Conservation (phyloP, 2,888 invertebrate genomes). For the Aporophyla nigra region DNA sequence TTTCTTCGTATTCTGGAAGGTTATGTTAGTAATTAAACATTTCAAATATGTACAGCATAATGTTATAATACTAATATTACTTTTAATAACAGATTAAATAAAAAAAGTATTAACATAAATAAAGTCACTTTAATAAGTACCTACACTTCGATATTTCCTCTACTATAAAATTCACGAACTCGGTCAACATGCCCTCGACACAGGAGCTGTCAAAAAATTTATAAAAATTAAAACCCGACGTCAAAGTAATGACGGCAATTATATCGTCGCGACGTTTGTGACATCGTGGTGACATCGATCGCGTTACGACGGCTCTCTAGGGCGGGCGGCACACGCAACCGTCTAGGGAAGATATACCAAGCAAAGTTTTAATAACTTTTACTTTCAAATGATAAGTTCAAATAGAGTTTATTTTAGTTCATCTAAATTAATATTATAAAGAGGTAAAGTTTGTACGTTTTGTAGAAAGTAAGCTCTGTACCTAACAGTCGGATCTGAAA, state of each 20-base stretch:
- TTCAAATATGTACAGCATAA: too few species aligned
- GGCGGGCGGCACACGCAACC: conserved; percentile 53
- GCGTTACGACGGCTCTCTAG: conserved; percentile 23
- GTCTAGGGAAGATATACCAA: conserved; percentile 22
- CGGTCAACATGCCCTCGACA: background rate
- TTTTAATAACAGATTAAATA: too few species aligned
- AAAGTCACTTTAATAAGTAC: too few species aligned
- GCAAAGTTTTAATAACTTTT: conserved; percentile 11
- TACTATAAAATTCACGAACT: background rate
- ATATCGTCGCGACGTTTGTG: conserved; percentile 45
- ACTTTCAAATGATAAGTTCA: conserved; percentile 1
- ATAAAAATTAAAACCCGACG: background rate
- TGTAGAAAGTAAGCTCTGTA: too few species aligned
- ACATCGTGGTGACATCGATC: conserved; percentile 65
- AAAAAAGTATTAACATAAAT: too few species aligned
- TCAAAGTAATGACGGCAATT: conserved; percentile 26
- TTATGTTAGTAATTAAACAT: too few species aligned
- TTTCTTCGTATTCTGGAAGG: too few species aligned
- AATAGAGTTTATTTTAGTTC: background rate
- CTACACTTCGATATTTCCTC: background rate
- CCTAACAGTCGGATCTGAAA: too few species aligned
- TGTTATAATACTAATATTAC: too few species aligned
- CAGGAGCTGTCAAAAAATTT: background rate
- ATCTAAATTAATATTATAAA: too few species aligned
- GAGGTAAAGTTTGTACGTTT: too few species aligned